Evolutionary conservation across 2,888 invertebrate genomes (phyloP).

Genomic region (Opisthograptis luteolata): DNA sequence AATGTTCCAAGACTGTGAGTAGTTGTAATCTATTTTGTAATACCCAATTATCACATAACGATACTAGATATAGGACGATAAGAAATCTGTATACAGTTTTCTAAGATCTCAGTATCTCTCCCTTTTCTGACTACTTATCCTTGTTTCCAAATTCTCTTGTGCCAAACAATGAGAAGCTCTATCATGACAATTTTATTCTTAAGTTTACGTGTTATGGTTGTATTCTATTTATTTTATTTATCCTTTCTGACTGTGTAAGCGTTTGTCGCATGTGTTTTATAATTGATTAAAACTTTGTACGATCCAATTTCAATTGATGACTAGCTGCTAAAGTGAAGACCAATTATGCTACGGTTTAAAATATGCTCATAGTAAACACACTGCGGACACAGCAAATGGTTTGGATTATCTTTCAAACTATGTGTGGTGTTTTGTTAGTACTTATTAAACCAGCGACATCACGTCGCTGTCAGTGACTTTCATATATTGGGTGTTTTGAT

Average conservation of each 20-base stretch:
- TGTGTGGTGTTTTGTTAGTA: too few relatives aligned
- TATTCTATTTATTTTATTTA: conserved; percentile 73
- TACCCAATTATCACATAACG: conserved; percentile 41
- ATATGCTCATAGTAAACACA: too few relatives aligned
- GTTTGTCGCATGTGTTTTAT: conserved; percentile 36
- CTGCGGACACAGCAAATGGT: too few relatives aligned
- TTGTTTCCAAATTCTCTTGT: conserved; percentile 64
- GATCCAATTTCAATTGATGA: too few relatives aligned
- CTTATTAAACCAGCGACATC: too few relatives aligned
- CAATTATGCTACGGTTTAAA: too few relatives aligned
- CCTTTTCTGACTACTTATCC: conserved; percentile 51
- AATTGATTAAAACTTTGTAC: conserved; percentile 27
- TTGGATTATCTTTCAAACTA: too few relatives aligned
- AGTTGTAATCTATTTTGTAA: conserved; percentile 56
- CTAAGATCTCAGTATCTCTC: conserved; percentile 75
- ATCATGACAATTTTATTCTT: conserved; percentile 69
- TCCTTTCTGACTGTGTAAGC: conserved; percentile 41
- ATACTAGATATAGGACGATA: conserved; percentile 51
- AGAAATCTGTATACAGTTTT: conserved; percentile 74
- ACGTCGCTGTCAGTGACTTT: too few relatives aligned
- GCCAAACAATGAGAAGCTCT: conserved; percentile 68
- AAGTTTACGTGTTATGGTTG: conserved; percentile 53
- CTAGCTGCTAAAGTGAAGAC: too few relatives aligned
- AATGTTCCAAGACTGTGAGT: conserved; percentile 72
- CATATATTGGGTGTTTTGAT: too few relatives aligned